phyloP scores from a whole-genome alignment of 2,797 vertebrate genomes.

The Apogon talboti region DNA sequence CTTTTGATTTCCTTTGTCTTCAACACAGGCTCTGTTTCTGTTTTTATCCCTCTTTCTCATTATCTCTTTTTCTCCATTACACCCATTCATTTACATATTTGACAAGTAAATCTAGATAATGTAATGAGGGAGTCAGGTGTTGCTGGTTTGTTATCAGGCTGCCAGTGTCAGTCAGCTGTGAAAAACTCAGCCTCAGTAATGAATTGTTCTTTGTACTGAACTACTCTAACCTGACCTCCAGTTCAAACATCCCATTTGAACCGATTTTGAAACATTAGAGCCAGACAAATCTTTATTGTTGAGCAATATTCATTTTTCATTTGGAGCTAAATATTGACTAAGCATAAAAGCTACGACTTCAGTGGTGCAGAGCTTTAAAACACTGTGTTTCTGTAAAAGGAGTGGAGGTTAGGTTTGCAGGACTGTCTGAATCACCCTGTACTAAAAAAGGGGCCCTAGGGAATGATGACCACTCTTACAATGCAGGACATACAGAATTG shows the following conservation, averaged over 20 bases:
- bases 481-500: slow-evolving; percentile 9
- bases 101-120: slow-evolving; percentile 37
- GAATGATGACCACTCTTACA: slow-evolving; percentile 19
- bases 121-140: slow-evolving; percentile 26
- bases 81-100: slow-evolving; percentile 35
- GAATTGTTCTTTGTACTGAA: slow-evolving; percentile 6
- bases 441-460: slow-evolving; percentile 32
- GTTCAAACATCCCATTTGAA: slow-evolving; percentile 11
- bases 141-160: slow-evolving; percentile 37
- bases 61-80: not conserved
- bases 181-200: slow-evolving; percentile 10
- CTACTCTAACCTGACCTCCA: slow-evolving; percentile 12
- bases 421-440: slow-evolving; percentile 27
- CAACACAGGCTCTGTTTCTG: slow-evolving; percentile 5
- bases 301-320: slow-evolving; percentile 18
- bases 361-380: slow-evolving; percentile 27
- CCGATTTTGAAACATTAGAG: slow-evolving; percentile 16
- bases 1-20: slow-evolving; percentile 2
- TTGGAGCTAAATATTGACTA: slow-evolving; percentile 27
- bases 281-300: slow-evolving; percentile 6
- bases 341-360: slow-evolving; percentile 23
- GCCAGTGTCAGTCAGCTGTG: slow-evolving; percentile 1
- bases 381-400: slow-evolving; percentile 24
- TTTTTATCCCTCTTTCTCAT: slow-evolving; percentile 7
- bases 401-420: slow-evolving; percentile 39